These are phyloP conservation scores for Coenobita brevimanus DNA, from an alignment of 1,140 invertebrate species.

Conservation along the genomic window DNA sequence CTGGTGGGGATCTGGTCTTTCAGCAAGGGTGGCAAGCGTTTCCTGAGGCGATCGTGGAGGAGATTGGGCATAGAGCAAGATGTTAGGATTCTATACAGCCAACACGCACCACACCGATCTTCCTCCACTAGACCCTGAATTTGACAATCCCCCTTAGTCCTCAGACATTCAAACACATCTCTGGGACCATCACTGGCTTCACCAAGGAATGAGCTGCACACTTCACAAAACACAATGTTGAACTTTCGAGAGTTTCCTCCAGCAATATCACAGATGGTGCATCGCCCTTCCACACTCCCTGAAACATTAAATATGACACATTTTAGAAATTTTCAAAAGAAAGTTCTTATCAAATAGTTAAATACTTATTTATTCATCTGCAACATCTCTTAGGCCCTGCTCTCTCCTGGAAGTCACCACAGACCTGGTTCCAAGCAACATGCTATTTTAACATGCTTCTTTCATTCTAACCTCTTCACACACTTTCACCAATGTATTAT, in stretches of 20 bases:
- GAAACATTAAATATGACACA: slow-evolving; percentile 12
- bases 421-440: too few relatives aligned
- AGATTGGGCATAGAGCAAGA: slow-evolving; percentile 57
- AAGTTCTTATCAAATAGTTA: background rate
- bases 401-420: too few relatives aligned
- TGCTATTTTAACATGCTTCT: background rate
- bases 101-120: slow-evolving; percentile 65
- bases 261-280: slow-evolving; percentile 52
- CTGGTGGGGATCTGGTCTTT: slow-evolving; percentile 65
- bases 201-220: slow-evolving; percentile 42
- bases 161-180: slow-evolving; percentile 47
- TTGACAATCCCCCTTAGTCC: slow-evolving; percentile 50
- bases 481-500: background rate
- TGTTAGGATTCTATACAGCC: slow-evolving; percentile 57
- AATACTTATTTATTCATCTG: too few relatives aligned
- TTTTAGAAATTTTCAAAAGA: background rate
- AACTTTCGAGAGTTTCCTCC: slow-evolving; percentile 44
- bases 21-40: slow-evolving; percentile 50
- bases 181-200: slow-evolving; percentile 33
- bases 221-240: slow-evolving; percentile 51
- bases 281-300: slow-evolving; percentile 54
- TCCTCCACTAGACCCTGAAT: slow-evolving; percentile 54
- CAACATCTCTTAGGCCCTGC: too few relatives aligned
- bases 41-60: slow-evolving; percentile 64
- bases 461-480: background rate